Evolutionary conservation across 2,888 invertebrate species (phyloP).

Genomic region (Melanostoma mellinum): DNA sequence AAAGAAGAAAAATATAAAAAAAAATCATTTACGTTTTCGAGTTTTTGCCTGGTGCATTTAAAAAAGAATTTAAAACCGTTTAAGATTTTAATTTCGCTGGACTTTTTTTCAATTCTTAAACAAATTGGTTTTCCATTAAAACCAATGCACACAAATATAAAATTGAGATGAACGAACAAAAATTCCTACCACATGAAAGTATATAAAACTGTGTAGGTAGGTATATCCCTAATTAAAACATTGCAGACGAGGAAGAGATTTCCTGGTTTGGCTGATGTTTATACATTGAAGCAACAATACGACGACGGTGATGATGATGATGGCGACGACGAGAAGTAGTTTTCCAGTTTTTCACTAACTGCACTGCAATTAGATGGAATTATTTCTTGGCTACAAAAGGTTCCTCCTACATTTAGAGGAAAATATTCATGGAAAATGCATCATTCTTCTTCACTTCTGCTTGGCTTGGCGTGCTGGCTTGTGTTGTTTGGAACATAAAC

Average conservation of each 20-base stretch:
- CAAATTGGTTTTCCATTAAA: too few species aligned
- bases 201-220: background rate
- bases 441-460: background rate
- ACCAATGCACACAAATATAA: too few species aligned
- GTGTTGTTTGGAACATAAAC: background rate
- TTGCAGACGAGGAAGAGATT: slow-evolving; percentile 46
- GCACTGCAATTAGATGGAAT: slow-evolving; percentile 65
- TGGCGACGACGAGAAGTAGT: slow-evolving; percentile 44
- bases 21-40: background rate
- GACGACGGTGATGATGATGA: too few species aligned
- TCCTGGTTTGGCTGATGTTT: slow-evolving; percentile 25
- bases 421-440: slow-evolving; percentile 32
- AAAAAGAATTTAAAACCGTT: background rate
- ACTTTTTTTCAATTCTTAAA: too few species aligned
- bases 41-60: too few species aligned
- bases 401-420: slow-evolving; percentile 24
- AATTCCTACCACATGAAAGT: slow-evolving; percentile 8
- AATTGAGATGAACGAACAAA: too few species aligned
- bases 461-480: too few species aligned
- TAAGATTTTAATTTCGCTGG: background rate
- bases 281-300: too few species aligned
- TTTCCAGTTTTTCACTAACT: slow-evolving; percentile 56
- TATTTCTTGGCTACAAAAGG: slow-evolving; percentile 60
- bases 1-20: slow-evolving; percentile 70
- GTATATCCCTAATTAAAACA: slow-evolving; percentile 49